phyloP scores from a whole-genome alignment of 1,140 invertebrate species.

The Zaprionus gabonicus region DNA sequence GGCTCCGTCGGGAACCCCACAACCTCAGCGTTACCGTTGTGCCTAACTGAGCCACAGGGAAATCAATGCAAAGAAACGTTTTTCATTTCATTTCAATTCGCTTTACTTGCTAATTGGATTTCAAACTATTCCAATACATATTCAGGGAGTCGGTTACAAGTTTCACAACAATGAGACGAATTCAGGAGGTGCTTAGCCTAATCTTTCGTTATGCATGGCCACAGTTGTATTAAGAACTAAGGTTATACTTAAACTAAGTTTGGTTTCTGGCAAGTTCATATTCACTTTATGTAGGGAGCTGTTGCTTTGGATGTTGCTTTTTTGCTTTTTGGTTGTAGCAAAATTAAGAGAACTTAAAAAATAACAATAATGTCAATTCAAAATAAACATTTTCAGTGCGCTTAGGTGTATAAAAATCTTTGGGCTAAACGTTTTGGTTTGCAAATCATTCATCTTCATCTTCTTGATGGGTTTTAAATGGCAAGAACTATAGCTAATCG shows the following conservation, averaged over 20 bases:
- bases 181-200: not conserved
- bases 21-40: conserved; percentile 27
- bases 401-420: conserved; percentile 54
- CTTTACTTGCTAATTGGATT: conserved; percentile 37
- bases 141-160: not conserved
- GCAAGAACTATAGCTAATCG: conserved; percentile 70
- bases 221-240: conserved; percentile 48
- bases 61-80: not conserved
- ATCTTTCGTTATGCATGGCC: conserved; percentile 53
- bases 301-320: conserved; percentile 16
- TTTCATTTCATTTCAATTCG: conserved; percentile 5
- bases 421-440: conserved; percentile 69
- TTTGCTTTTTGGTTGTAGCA: conserved; percentile 56
- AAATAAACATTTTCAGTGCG: conserved; percentile 29
- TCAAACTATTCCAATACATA: not conserved
- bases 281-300: conserved; percentile 20
- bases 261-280: conserved; percentile 30
- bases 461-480: conserved; percentile 62
- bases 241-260: conserved; percentile 22
- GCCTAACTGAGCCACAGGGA: conserved; percentile 13
- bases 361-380: conserved; percentile 39
- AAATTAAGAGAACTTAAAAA: conserved; percentile 41
- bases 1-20: conserved; percentile 20
- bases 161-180: not conserved
- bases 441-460: conserved; percentile 22